Evolutionary conservation across 2,888 invertebrate genomes (phyloP).

Genomic region (Mythimna ferrago): DNA sequence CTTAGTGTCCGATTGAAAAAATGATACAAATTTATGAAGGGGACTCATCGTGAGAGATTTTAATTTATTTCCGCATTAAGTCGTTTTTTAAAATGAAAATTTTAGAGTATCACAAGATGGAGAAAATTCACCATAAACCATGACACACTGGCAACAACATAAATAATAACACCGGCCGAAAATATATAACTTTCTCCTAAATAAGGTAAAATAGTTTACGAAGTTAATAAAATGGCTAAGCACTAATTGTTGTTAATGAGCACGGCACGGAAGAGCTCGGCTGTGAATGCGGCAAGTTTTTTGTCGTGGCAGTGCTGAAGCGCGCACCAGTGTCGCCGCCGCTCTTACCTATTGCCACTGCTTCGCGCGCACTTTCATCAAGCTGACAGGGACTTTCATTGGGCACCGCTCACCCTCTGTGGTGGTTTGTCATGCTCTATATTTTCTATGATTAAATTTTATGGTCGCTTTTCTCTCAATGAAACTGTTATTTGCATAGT

Average conservation of each 20-base stretch:
- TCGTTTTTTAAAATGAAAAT: slow-evolving; percentile 3
- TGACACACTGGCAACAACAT: slow-evolving; percentile 46
- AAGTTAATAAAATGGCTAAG: slow-evolving; percentile 51
- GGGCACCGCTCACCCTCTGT: slow-evolving; percentile 61
- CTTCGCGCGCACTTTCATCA: slow-evolving; percentile 79
- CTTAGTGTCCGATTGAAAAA: slow-evolving; percentile 91
- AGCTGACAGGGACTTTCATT: slow-evolving; percentile 76
- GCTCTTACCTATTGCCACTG: slow-evolving; percentile 78
- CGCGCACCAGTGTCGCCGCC: slow-evolving; percentile 73
- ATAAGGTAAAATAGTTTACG: slow-evolving; percentile 51
- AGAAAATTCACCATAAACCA: slow-evolving; percentile 50
- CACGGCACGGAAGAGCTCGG: slow-evolving; percentile 68
- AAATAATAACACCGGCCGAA: slow-evolving; percentile 42
- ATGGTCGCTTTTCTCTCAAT: slow-evolving; percentile 42
- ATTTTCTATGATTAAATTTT: slow-evolving; percentile 44
- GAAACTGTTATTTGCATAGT: slow-evolving; percentile 25
- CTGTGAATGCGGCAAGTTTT: slow-evolving; percentile 68
- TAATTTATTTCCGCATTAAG: slow-evolving; percentile 20
- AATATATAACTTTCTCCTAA: slow-evolving; percentile 47
- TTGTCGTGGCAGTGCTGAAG: slow-evolving; percentile 73
- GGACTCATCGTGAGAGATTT: slow-evolving; percentile 87
- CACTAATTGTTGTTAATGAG: slow-evolving; percentile 66
- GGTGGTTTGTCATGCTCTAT: slow-evolving; percentile 63
- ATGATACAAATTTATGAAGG: slow-evolving; percentile 91
- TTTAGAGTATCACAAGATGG: slow-evolving; percentile 28